These are phyloP conservation scores for Brachyptera putata DNA, from an alignment of 2,888 invertebrate species.

Conservation along the genomic window DNA sequence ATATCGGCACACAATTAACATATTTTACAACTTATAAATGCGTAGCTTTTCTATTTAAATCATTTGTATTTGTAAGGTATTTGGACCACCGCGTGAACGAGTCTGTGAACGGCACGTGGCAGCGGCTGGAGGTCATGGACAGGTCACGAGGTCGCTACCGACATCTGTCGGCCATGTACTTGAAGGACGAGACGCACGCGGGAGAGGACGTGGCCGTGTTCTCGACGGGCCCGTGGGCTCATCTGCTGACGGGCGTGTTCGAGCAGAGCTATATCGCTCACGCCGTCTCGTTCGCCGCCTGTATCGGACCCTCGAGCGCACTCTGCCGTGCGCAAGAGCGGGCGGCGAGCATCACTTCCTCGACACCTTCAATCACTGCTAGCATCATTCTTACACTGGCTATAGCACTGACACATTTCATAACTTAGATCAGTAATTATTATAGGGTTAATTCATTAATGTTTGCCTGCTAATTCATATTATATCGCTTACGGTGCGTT, in stretches of 20 bases:
- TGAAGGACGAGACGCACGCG: slow-evolving; percentile 62
- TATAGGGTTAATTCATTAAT: too few relatives aligned
- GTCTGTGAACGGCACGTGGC: neutral
- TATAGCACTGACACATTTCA: too few relatives aligned
- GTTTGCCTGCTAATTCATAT: too few relatives aligned
- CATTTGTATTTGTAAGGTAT: too few relatives aligned
- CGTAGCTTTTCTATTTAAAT: too few relatives aligned
- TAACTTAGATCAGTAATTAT: too few relatives aligned
- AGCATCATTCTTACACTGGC: too few relatives aligned
- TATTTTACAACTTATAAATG: too few relatives aligned
- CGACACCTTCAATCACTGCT: too few relatives aligned
- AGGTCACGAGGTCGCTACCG: neutral
- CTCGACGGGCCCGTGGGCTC: slow-evolving; percentile 73
- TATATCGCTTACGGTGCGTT: too few relatives aligned
- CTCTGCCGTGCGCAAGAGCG: neutral
- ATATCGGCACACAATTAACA: too few relatives aligned
- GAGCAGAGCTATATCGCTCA: slow-evolving; percentile 78
- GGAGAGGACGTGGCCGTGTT: slow-evolving; percentile 78
- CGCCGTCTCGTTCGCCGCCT: slow-evolving; percentile 66
- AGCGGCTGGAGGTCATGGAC: neutral
- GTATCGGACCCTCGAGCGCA: slow-evolving; percentile 53
- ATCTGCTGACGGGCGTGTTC: slow-evolving; percentile 72
- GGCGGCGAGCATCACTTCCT: too few relatives aligned
- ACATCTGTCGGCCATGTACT: neutral
- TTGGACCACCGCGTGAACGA: neutral